Base-by-base conservation (phyloP, 2,888 invertebrate species). In the Sesia apiformis region DNA sequence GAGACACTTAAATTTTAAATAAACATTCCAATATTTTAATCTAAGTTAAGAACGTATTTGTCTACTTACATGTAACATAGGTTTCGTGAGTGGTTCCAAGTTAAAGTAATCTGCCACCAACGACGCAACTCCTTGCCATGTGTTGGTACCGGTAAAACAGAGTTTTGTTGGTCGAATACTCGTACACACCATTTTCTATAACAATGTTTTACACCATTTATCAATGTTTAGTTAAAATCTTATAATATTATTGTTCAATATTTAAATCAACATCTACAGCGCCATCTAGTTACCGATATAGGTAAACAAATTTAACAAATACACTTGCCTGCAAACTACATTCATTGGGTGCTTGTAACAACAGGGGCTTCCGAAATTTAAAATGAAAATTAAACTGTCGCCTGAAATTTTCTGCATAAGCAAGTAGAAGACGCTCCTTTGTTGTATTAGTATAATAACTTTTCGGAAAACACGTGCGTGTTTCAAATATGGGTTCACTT, bases 131-230 rank as follows among this genome's bases (percentile, higher is more conserved):
- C 93, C 93, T 69, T 93, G 91, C 93, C 95, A 95, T 50, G 91
- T 90, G 67, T 91, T 92, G 50, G 97, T 90, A 64, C 93, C 93
- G 5, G 92, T 88, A 80, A 91, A 94, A 23, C 93, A 92, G 56
- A 96, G 90, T 60, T 93, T 92, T 7, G 96, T 96, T 38, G 95
- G 95, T 50, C 95, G 90, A 60, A 97, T 92, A 3, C 95, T 93
- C 4, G 95, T 95, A 64, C 95, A 96, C 49, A 97, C 96, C 91
- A 97, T 95, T 93, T 97, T 97, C 96, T 97, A 81, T 65, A 52
- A 39, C 40, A 49, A 55, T n/a, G 5, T 1, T 49, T 49, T 23
- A 23, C 23, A 23, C 23, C 23, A 23, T 23, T 6, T 5, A 42
- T 42, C 7, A 42, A 42, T 42, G 5, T 42, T 6, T 5, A 42